Evolutionary conservation across 2,888 invertebrate species (phyloP).

Genomic region (Entomobrya proxima): DNA sequence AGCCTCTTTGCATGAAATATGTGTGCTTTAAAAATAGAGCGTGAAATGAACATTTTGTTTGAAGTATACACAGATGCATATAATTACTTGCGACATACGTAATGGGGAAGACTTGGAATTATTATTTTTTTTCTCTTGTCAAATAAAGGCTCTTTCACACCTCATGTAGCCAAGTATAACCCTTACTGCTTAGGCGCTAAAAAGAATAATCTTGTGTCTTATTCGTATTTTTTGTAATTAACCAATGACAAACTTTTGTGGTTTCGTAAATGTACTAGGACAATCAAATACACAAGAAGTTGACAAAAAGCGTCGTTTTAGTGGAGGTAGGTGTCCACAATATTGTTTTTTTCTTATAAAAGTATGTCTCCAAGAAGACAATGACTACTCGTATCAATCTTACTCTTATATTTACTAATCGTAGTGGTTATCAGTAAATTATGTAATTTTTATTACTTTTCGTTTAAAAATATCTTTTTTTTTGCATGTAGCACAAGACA

Average conservation of each 20-base stretch:
- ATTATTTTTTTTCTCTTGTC: background rate
- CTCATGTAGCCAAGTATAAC: background rate
- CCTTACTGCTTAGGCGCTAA: background rate
- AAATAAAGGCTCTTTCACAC: background rate
- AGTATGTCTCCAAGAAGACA: background rate
- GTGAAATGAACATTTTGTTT: background rate
- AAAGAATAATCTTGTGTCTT: background rate
- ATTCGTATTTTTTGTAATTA: background rate
- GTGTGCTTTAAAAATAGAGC: background rate
- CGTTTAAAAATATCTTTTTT: conserved; percentile 61
- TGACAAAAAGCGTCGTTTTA: conserved; percentile 20
- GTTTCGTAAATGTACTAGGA: conserved; percentile 14
- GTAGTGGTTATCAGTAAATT: background rate
- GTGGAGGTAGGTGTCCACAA: background rate
- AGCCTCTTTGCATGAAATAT: conserved; percentile 12
- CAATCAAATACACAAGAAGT: background rate
- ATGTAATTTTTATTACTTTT: conserved; percentile 4
- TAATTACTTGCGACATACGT: background rate
- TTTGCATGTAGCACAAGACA: conserved; percentile 32
- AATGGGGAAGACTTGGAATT: conserved; percentile 45
- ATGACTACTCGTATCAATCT: background rate
- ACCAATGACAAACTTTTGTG: conserved; percentile 41
- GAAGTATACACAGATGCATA: conserved; percentile 6
- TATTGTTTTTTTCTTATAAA: background rate
- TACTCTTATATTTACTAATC: background rate